These are phyloP conservation scores for Coremacera marginata DNA, from an alignment of 2,888 invertebrate genomes.

Conservation along the genomic window DNA sequence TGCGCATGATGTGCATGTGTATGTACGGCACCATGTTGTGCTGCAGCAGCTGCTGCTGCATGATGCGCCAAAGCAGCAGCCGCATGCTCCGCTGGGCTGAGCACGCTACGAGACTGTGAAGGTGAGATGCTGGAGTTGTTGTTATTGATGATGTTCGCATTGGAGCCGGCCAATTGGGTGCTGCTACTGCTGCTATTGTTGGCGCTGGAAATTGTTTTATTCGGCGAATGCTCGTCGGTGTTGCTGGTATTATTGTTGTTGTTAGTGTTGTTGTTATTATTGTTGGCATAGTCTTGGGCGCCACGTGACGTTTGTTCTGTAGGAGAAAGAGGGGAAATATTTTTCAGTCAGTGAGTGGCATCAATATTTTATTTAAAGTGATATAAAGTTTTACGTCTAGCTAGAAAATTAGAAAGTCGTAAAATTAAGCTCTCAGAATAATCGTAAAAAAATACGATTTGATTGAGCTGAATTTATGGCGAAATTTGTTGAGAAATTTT, in stretches of 20 bases:
- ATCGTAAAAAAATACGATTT: no score
- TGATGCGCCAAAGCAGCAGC: constrained; percentile 59
- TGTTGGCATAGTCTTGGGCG: constrained; percentile 60
- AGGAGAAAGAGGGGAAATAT: constrained; percentile 10
- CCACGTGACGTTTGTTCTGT: constrained; percentile 61
- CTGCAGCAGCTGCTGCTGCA: constrained; percentile 61
- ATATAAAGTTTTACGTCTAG: no score
- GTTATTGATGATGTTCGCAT: constrained; percentile 47
- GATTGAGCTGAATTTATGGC: no score
- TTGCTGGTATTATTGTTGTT: constrained; percentile 50
- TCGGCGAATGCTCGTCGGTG: constrained; percentile 62
- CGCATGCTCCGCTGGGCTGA: constrained; percentile 60
- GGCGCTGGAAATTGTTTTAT: constrained; percentile 54
- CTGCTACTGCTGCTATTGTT: constrained; percentile 28
- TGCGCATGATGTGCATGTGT: constrained; percentile 51
- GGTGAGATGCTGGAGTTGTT: constrained; percentile 48
- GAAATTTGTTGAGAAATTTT: no score
- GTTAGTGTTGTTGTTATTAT: constrained; percentile 51
- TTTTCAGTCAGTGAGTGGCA: no score
- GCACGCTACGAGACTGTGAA: constrained; percentile 43
- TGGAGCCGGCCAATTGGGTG: not conserved
- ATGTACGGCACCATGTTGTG: constrained; percentile 50
- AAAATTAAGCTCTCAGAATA: no score
- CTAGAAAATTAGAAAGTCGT: no score
- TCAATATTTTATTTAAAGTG: no score